A percentile compares a stretch with the other conserved stretches of the same genome.
phyloP scores from a whole-genome alignment of 2,113 vertebrate genomes.

The Phoenicopterus ruber region DNA sequence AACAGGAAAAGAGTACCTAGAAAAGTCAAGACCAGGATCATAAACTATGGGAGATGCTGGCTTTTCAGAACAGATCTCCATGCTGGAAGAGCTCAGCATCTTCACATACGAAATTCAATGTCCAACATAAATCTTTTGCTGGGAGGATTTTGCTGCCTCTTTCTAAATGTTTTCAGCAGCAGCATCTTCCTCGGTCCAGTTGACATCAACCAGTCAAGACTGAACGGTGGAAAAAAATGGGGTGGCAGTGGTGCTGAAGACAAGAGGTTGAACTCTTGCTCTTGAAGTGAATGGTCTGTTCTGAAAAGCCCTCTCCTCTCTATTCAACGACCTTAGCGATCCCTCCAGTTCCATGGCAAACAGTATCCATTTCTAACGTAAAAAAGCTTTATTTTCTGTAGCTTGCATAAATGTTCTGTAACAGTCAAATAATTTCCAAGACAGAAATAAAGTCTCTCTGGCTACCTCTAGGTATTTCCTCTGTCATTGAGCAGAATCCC shows the following conservation, averaged over 20 bases:
- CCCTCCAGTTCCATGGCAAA: not conserved
- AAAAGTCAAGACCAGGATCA: not conserved
- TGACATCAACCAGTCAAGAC: not conserved
- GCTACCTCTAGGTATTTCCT: not conserved
- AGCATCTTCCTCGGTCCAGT: not conserved
- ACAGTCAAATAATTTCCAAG: not conserved
- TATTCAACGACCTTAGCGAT: not conserved
- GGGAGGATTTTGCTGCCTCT: not conserved
- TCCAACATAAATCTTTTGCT: not conserved
- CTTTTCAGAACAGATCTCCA: not conserved
- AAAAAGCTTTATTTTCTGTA: not conserved
- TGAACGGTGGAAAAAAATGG: not conserved
- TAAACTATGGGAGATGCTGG: not conserved
- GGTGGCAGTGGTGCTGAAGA: not conserved
- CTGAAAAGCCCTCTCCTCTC: not conserved
- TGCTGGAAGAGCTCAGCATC: not conserved
- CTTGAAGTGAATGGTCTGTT: not conserved
- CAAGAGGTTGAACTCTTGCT: not conserved
- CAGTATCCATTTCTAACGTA: not conserved
- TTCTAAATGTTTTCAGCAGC: not conserved
- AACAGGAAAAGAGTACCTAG: not conserved
- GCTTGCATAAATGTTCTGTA: not conserved
- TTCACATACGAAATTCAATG: accelerated
- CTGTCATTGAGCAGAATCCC: not conserved
- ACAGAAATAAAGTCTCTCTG: not conserved